Percentiles rank a stretch among this genome's conserved stretches.
phyloP scores from a whole-genome alignment of 2,888 invertebrate genomes.

The Megaustenia siamemsis region DNA sequence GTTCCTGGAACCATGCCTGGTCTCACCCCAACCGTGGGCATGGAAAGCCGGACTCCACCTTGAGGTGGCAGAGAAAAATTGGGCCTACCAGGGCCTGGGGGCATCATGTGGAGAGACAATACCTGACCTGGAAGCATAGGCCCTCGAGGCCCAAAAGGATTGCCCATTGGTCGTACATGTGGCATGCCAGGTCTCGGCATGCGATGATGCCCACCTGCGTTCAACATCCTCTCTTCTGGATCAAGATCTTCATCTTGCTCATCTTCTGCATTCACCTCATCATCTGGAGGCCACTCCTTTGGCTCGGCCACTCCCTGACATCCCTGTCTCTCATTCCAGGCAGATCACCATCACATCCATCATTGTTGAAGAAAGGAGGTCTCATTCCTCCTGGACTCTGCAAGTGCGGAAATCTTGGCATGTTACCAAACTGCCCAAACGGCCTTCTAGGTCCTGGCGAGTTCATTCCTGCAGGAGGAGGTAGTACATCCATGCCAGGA shows the following conservation, averaged over 20 bases:
- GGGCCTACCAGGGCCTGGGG: constrained; percentile 46
- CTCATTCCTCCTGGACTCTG: constrained; percentile 43
- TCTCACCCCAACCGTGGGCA: constrained; percentile 40
- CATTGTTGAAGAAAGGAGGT: constrained; percentile 38
- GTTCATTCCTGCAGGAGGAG: constrained; percentile 20
- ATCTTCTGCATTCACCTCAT: constrained; percentile 53
- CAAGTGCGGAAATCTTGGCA: constrained; percentile 40
- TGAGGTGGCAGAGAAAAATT: constrained; percentile 45
- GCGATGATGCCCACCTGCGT: neutral
- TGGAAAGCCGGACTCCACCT: constrained; percentile 47
- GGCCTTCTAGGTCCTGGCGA: constrained; percentile 41
- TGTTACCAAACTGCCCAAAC: constrained; percentile 30
- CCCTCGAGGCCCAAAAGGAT: constrained; percentile 34
- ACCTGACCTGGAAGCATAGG: constrained; percentile 35
- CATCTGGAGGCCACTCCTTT: constrained; percentile 58
- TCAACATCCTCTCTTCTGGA: constrained; percentile 51
- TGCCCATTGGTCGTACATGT: neutral
- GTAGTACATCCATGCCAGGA: constrained; percentile 26
- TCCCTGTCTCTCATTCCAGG: constrained; percentile 47
- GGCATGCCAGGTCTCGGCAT: constrained; percentile 38
- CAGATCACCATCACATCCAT: neutral
- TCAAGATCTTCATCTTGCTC: constrained; percentile 54
- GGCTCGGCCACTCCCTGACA: constrained; percentile 54
- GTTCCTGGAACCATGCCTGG: constrained; percentile 45
- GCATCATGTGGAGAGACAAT: constrained; percentile 51